Evolutionary conservation across 2,888 invertebrate species (phyloP).

Genomic region (Pyrgus malvae): DNA sequence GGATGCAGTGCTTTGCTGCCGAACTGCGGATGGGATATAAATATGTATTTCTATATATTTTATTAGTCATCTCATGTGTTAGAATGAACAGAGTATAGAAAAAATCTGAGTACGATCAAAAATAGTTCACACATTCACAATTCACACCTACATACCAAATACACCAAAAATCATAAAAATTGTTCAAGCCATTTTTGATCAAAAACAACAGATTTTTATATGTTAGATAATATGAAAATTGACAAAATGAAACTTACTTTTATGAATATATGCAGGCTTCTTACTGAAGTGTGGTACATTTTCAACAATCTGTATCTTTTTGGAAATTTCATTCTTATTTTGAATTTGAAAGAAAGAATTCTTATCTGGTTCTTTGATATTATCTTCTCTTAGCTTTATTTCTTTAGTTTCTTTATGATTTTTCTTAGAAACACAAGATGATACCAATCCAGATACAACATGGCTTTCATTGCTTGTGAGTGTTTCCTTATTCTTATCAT

Average conservation of each 20-base stretch:
- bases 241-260: not conserved
- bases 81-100: too few species aligned
- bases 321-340: not conserved
- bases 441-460: not conserved
- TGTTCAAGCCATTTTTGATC: too few species aligned
- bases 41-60: too few species aligned
- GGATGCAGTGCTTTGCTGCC: too few species aligned
- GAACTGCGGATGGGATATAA: too few species aligned
- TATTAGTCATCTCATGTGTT: too few species aligned
- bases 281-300: not conserved
- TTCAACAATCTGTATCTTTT: slow-evolving; percentile 9
- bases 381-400: not conserved
- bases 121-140: too few species aligned
- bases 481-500: not conserved
- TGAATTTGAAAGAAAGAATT: not conserved
- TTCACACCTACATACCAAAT: too few species aligned
- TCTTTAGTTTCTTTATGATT: not conserved
- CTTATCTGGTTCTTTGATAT: not conserved
- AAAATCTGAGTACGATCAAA: too few species aligned
- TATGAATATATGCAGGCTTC: slow-evolving; percentile 1
- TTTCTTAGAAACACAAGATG: not conserved
- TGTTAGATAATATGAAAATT: not conserved
- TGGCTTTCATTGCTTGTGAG: not conserved
- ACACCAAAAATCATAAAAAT: too few species aligned
- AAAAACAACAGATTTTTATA: not conserved